A percentile compares a stretch with the other conserved stretches of the same genome.
These are phyloP conservation scores for Melanotaenia pygmaea DNA, from an alignment of 2,797 vertebrate genomes.

Conservation along the genomic window DNA sequence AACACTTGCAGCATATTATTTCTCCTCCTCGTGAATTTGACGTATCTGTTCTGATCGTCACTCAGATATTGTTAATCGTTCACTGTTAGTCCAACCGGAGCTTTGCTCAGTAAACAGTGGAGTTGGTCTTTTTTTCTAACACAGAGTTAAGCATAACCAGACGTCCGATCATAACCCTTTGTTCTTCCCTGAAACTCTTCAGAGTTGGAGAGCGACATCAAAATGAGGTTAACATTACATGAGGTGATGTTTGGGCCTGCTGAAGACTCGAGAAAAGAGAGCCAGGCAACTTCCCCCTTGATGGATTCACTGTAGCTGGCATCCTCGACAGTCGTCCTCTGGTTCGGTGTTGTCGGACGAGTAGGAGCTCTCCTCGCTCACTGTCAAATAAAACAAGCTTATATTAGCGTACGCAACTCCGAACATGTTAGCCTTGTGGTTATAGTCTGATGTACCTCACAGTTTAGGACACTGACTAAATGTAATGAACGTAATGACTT, in stretches of 20 bases:
- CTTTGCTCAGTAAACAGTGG: slow-evolving; percentile 41
- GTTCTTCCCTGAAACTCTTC: slow-evolving; percentile 30
- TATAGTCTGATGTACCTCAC: not conserved
- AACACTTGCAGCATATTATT: slow-evolving; percentile 31
- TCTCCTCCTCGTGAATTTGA: slow-evolving; percentile 11
- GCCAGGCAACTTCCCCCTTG: slow-evolving; percentile 15
- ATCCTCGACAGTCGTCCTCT: slow-evolving; percentile 81
- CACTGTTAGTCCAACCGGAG: slow-evolving; percentile 18
- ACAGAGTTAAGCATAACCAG: slow-evolving; percentile 11
- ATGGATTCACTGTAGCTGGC: slow-evolving; percentile 77
- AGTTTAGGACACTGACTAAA: not conserved
- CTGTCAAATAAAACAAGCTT: slow-evolving; percentile 67
- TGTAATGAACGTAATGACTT: not conserved
- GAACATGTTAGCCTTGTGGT: not conserved
- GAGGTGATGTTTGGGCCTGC: slow-evolving; percentile 53
- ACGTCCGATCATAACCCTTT: slow-evolving; percentile 13
- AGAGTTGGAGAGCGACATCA: slow-evolving; percentile 34
- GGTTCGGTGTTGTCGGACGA: slow-evolving; percentile 82
- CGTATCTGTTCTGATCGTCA: slow-evolving; percentile 7
- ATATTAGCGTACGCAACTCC: slow-evolving; percentile 25
- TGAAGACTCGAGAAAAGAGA: slow-evolving; percentile 38
- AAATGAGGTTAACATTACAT: slow-evolving; percentile 63
- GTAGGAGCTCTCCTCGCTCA: slow-evolving; percentile 83
- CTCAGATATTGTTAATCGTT: not conserved
- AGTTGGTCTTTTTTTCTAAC: slow-evolving; percentile 37